Percentiles rank a stretch among this genome's conserved stretches.
Evolutionary conservation across 2,888 invertebrate species (phyloP).

Genomic region (Callinectes sapidus): DNA sequence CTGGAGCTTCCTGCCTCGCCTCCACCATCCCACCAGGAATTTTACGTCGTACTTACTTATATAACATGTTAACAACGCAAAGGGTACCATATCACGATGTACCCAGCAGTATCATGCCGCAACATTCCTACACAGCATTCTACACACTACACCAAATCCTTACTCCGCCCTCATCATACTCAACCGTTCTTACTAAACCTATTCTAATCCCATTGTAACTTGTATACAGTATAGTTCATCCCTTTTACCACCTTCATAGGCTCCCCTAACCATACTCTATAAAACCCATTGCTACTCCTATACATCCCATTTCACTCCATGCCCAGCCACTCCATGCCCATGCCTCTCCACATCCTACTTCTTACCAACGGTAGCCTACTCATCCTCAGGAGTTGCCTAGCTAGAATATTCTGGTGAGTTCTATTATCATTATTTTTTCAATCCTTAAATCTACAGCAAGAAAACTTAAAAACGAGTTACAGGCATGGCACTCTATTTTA

Average conservation of each 20-base stretch:
- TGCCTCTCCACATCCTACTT: background rate
- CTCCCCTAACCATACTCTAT: background rate
- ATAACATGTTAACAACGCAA: background rate
- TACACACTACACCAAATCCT: background rate
- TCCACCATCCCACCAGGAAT: background rate
- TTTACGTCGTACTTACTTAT: conserved; percentile 3
- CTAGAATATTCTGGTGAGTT: background rate
- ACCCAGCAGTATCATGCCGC: background rate
- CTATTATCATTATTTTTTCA: background rate
- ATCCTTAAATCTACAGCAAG: background rate
- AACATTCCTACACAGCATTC: background rate
- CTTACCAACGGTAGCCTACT: background rate
- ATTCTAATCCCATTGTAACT: background rate
- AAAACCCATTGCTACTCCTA: background rate
- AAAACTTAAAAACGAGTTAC: background rate
- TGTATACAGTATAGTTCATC: background rate
- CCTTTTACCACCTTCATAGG: background rate
- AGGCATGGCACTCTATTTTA: background rate
- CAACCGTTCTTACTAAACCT: background rate
- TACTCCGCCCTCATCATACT: background rate
- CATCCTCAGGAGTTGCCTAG: background rate
- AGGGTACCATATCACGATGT: background rate
- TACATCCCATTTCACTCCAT: background rate
- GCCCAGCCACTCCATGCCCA: background rate
- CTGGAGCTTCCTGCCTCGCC: conserved; percentile 20